Base-by-base conservation (phyloP, 1,140 invertebrate species). In the Scylla paramamosain region DNA sequence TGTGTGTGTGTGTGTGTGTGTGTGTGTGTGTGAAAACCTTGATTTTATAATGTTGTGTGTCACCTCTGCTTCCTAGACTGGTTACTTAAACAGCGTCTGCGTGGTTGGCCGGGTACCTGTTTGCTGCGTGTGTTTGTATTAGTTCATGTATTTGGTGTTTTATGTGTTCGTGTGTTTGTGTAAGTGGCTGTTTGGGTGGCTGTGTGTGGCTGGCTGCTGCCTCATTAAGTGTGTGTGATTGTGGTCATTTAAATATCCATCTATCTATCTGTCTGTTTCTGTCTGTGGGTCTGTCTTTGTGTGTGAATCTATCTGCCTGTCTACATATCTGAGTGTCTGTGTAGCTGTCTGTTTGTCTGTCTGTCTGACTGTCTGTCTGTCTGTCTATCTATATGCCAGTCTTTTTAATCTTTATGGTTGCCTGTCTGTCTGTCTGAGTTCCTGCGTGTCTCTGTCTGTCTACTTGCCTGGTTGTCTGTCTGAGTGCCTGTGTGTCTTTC, bases 181-280 rank as follows among this genome's bases (percentile, higher is more conserved):
- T 84, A 84, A 25, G 83, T 84, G 25, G 4, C 0, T 28, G 25
- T 84, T 25, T 29, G 25, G 83, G 10, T 84, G 83, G 4, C 39
- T 39, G 39, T 39, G 39, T 39, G 39, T 39, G 39, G n/a, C n/a
- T n/a, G n/a, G n/a, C n/a, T n/a, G n/a, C n/a, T n/a, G n/a, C n/a
- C n/a, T n/a, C n/a, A n/a, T n/a, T n/a, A n/a, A n/a, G 86, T 88
- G 86, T 88, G 86, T 88, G 86, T 88, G 86, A 39, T 10, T 88
- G 86, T 88, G 86, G 10, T 59, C 52, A 84, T 29, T 25, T 84
- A 84, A 25, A 20, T 84, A 84, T 84, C 10, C 31, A 84, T 84
- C 25, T 29, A 84, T 3, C 10, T 28, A 25, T 39, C 39, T 39
- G 6, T 39, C 6, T 39, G 1, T 2, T 39, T 39, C 1, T 39